Conservation (phyloP, 1,140 invertebrate genomes). For the Chionoecetes opilio region DNA sequence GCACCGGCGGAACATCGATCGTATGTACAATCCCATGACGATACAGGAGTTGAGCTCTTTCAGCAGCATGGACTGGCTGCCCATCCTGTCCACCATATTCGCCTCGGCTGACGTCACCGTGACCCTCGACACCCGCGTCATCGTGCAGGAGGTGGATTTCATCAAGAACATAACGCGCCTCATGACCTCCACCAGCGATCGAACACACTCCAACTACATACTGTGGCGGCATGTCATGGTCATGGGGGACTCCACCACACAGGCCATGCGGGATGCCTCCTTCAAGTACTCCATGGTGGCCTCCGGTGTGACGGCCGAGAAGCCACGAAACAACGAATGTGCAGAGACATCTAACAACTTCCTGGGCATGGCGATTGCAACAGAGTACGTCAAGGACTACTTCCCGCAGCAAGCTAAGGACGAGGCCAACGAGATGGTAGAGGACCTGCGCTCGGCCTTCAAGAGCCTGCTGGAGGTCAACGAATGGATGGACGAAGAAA, state of each 20-base stretch:
- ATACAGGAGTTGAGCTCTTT: conserved; percentile 63
- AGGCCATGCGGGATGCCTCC: conserved; percentile 72
- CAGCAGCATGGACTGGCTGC: conserved; percentile 56
- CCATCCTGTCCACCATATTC: conserved; percentile 61
- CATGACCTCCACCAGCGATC: conserved; percentile 39
- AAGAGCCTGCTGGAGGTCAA: conserved; percentile 92
- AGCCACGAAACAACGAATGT: conserved; percentile 85
- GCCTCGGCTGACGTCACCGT: conserved; percentile 41
- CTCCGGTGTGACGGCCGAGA: conserved; percentile 57
- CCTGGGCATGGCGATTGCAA: conserved; percentile 96
- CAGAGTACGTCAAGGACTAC: conserved; percentile 95
- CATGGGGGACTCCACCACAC: conserved; percentile 67
- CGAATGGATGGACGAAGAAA: conserved; percentile 96
- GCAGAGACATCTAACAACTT: conserved; percentile 96
- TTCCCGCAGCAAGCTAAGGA: conserved; percentile 90
- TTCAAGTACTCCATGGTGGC: conserved; percentile 71
- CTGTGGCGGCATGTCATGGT: conserved; percentile 71
- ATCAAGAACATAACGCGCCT: conserved; percentile 54
- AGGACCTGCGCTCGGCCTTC: conserved; percentile 93
- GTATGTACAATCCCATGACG: conserved; percentile 78
- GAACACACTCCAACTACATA: conserved; percentile 67
- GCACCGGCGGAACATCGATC: conserved; percentile 66
- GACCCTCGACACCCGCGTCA: conserved; percentile 52
- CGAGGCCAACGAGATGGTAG: conserved; percentile 89
- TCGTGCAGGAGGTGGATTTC: conserved; percentile 71